Conservation (phyloP, 2,888 invertebrate genomes). For the Acrobasis consociella region DNA sequence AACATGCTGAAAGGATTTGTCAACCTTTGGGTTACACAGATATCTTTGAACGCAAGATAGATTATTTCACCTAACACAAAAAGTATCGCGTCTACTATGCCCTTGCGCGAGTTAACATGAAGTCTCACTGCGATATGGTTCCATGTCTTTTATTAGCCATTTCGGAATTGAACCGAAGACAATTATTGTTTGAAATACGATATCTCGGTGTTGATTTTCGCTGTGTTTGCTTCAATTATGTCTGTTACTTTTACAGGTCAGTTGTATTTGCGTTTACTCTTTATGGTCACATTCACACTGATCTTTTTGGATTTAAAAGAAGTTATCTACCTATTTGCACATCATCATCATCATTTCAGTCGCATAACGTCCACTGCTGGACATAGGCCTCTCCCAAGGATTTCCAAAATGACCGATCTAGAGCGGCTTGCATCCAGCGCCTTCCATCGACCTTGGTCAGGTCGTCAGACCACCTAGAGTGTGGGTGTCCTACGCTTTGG, state of each 20-base stretch:
- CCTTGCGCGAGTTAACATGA: conserved; percentile 14
- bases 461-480: no score
- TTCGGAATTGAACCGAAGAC: conserved; percentile 28
- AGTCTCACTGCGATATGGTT: conserved; percentile 28
- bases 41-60: no score
- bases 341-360: no score
- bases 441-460: no score
- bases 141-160: conserved; percentile 31
- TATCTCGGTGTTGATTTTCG: conserved; percentile 16
- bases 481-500: no score
- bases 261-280: background rate
- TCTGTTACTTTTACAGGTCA: conserved; percentile 10
- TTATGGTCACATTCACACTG: background rate
- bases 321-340: no score
- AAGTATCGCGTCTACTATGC: conserved; percentile 2
- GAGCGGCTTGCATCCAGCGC: no score
- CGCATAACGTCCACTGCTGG: no score
- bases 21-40: no score
- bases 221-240: background rate
- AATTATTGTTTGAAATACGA: conserved; percentile 24
- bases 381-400: no score
- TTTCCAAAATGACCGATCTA: no score
- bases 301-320: background rate
- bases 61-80: background rate
- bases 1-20: no score